Conservation (phyloP, 2,113 vertebrate genomes). For the Phaetusa simplex region DNA sequence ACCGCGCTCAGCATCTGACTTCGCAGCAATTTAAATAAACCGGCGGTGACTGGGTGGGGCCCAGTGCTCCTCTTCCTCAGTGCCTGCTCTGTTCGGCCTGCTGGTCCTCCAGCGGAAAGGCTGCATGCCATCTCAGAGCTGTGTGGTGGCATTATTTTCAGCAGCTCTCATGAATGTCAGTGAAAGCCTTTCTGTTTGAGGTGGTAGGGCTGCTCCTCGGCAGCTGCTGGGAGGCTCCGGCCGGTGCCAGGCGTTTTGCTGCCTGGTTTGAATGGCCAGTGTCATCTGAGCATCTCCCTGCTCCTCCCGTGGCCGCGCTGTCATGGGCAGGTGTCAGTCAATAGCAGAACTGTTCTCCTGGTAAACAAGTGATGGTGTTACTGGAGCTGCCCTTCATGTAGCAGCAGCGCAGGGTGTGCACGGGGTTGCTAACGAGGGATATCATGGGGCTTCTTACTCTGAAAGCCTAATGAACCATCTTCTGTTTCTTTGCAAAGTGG, state of each 20-base stretch:
- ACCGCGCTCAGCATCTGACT: background rate
- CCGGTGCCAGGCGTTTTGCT: constrained; percentile 44
- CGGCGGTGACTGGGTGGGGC: background rate
- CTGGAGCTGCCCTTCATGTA: background rate
- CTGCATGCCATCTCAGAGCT: background rate
- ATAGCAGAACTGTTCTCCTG: constrained; percentile 40
- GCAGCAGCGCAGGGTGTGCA: background rate
- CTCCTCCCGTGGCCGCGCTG: background rate
- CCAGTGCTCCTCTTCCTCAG: background rate
- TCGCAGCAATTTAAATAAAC: background rate
- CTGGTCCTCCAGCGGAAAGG: background rate
- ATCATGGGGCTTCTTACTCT: background rate
- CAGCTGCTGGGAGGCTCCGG: constrained; percentile 39
- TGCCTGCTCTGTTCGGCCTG: background rate
- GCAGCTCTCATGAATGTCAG: background rate
- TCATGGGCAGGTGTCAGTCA: constrained; percentile 48
- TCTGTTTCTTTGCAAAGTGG: background rate
- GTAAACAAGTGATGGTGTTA: constrained; percentile 49
- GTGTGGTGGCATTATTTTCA: constrained; percentile 38
- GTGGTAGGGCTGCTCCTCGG: background rate
- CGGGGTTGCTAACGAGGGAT: background rate
- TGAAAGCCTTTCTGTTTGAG: constrained; percentile 64
- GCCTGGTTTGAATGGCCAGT: background rate
- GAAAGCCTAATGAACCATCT: background rate
- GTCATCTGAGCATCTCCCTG: background rate